A percentile compares a stretch with the other conserved stretches of the same genome.
Evolutionary conservation across 2,113 vertebrate species (phyloP).

Genomic region (Pavo muticus): DNA sequence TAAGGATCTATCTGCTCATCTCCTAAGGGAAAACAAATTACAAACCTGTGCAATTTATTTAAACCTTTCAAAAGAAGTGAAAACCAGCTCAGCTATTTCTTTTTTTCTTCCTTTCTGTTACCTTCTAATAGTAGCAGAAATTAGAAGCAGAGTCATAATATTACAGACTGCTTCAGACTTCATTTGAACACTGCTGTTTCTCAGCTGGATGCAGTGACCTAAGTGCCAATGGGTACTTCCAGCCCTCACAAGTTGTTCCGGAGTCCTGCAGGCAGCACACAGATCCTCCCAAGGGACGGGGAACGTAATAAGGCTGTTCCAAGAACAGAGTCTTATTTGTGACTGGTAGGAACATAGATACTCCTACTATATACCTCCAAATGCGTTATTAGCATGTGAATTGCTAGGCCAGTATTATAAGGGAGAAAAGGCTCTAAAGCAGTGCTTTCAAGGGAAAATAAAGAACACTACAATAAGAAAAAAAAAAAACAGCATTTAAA

Average conservation of each 20-base stretch:
- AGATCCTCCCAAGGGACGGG: background rate
- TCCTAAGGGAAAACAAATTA: background rate
- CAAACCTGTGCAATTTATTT: background rate
- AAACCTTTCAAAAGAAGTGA: background rate
- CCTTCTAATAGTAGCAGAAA: background rate
- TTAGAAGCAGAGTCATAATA: background rate
- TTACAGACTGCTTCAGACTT: background rate
- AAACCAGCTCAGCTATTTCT: background rate
- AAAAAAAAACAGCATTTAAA: background rate
- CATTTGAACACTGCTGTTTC: background rate
- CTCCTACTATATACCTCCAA: background rate
- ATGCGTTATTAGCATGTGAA: background rate
- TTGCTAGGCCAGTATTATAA: background rate
- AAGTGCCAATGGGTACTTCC: background rate
- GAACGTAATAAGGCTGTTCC: background rate
- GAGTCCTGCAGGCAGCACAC: background rate
- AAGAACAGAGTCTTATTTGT: background rate
- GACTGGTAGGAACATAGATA: background rate
- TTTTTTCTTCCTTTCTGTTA: background rate
- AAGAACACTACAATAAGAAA: background rate
- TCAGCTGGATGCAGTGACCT: background rate
- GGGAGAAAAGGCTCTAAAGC: background rate
- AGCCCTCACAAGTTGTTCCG: background rate
- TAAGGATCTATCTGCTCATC: background rate
- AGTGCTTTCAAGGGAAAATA: background rate